Conservation (phyloP, 1,140 invertebrate genomes). For the Bombus picipes region DNA sequence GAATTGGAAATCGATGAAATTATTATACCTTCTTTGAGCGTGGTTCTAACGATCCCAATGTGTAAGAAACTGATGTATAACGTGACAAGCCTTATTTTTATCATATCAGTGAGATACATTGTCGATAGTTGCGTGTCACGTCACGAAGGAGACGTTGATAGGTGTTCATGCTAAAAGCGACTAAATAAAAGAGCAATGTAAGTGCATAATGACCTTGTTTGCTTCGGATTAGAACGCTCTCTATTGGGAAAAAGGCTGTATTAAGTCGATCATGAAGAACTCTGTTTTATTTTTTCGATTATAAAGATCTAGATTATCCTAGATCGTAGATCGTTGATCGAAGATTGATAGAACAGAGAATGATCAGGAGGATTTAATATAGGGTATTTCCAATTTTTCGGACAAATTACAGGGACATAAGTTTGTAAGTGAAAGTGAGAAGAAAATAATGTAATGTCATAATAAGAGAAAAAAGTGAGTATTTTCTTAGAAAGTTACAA, state of each 20-base stretch:
- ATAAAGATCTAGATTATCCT: not conserved
- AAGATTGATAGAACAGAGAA: not conserved
- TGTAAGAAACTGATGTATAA: not conserved
- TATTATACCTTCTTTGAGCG: conserved; percentile 27
- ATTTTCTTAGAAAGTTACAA: not conserved
- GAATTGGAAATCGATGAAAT: not conserved
- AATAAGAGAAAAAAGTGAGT: not conserved
- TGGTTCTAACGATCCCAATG: not conserved
- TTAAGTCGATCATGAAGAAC: not conserved
- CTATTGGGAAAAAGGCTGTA: not conserved
- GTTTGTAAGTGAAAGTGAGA: not conserved
- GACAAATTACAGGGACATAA: not conserved
- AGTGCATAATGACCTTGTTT: not conserved
- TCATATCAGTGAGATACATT: not conserved
- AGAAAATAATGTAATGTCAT: not conserved
- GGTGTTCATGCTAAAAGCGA: not conserved
- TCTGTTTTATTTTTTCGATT: not conserved
- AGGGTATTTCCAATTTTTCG: not conserved
- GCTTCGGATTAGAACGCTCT: not conserved
- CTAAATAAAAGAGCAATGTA: not conserved
- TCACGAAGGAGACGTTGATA: not conserved
- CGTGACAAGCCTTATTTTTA: not conserved
- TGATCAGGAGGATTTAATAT: not conserved
- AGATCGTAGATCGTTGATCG: not conserved
- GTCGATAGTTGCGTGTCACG: no score